Evolutionary conservation across 2,888 invertebrate species (phyloP).

Genomic region (Apocheima hispidaria): DNA sequence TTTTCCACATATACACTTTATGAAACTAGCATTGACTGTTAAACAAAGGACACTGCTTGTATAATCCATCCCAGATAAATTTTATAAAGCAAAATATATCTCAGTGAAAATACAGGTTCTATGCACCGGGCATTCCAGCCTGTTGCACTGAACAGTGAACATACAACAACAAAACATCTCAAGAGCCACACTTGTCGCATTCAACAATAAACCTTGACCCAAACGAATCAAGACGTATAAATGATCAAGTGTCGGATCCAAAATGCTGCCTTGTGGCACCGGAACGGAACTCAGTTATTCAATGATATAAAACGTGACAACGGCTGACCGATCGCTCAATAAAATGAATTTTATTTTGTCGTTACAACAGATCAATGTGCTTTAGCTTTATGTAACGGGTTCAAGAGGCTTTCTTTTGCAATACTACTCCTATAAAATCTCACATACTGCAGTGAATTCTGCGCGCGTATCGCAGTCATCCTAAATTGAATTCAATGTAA

Average conservation of each 20-base stretch:
- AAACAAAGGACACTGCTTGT: conserved; percentile 43
- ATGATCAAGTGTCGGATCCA: conserved; percentile 50
- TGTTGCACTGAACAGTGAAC: conserved; percentile 53
- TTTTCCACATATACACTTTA: neutral
- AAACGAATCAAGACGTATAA: conserved; percentile 64
- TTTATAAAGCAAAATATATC: conserved; percentile 72
- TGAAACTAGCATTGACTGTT: conserved; percentile 19
- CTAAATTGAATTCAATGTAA: conserved; percentile 65
- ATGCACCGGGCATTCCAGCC: conserved; percentile 77
- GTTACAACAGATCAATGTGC: conserved; percentile 78
- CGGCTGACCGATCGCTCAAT: conserved; percentile 74
- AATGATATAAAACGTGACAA: conserved; percentile 80
- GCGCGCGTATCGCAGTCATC: conserved; percentile 49
- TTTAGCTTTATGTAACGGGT: conserved; percentile 63
- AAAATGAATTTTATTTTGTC: conserved; percentile 80
- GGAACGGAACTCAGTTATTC: conserved; percentile 64
- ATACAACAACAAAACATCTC: conserved; percentile 49
- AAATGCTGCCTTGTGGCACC: conserved; percentile 65
- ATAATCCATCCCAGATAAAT: conserved; percentile 63
- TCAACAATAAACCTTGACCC: conserved; percentile 62
- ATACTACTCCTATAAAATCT: too few relatives aligned
- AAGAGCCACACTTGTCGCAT: conserved; percentile 49
- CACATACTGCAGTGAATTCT: conserved; percentile 70
- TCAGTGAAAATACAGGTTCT: conserved; percentile 77
- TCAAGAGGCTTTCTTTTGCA: conserved; percentile 64